Evolutionary conservation across 2,113 vertebrate genomes (phyloP).

Genomic region (Elephas maximus): DNA sequence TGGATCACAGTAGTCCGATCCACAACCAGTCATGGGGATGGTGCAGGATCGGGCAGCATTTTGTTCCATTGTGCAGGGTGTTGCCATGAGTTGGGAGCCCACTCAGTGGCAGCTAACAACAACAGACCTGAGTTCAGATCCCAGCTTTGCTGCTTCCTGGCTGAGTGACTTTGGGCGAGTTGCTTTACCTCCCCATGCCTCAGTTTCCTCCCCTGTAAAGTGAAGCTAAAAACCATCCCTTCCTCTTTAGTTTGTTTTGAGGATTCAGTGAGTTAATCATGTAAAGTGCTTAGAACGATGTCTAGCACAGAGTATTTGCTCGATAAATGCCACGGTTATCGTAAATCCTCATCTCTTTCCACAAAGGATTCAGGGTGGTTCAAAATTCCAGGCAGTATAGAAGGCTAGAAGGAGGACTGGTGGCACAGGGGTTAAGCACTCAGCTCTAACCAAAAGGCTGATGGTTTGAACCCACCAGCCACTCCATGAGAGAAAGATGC

Average conservation of each 20-base stretch:
- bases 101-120: too few relatives aligned
- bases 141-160: neutral
- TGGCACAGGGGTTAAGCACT: too few relatives aligned
- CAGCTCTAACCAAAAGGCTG: too few relatives aligned
- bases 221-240: neutral
- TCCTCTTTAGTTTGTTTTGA: neutral
- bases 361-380: neutral
- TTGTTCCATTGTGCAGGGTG: neutral
- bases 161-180: too few relatives aligned
- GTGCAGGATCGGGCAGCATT: neutral
- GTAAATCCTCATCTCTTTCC: neutral
- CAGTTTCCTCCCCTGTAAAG: neutral
- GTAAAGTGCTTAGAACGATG: neutral
- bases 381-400: rapidly evolving
- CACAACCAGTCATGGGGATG: too few relatives aligned
- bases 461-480: too few relatives aligned
- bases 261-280: neutral
- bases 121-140: neutral
- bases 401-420: neutral
- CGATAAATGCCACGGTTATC: neutral
- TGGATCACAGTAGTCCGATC: too few relatives aligned
- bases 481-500: too few relatives aligned
- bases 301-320: too few relatives aligned
- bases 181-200: neutral
- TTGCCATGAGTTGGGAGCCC: neutral